These are phyloP conservation scores for Hemitrygon akajei DNA, from an alignment of 2,797 vertebrate genomes.

Conservation along the genomic window DNA sequence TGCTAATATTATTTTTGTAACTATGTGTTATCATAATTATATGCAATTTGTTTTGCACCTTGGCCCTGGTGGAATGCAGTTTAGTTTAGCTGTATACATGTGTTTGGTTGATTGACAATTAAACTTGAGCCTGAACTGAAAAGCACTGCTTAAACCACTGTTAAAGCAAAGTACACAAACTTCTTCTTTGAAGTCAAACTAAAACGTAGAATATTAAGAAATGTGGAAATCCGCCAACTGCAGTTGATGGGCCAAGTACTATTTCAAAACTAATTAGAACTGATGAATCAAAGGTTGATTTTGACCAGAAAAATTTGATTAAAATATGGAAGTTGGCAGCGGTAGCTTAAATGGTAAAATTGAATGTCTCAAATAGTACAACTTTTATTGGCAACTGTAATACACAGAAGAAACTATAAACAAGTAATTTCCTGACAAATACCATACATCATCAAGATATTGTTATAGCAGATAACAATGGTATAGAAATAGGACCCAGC, in stretches of 20 bases:
- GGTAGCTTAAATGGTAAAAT: not conserved
- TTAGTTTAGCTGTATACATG: too few relatives aligned
- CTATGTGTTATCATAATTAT: too few relatives aligned
- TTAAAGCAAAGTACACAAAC: too few relatives aligned
- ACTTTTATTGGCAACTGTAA: too few relatives aligned
- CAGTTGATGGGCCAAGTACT: not conserved
- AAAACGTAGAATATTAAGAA: not conserved
- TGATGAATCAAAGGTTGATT: not conserved
- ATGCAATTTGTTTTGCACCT: too few relatives aligned
- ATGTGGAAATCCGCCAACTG: not conserved
- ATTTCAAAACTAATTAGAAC: not conserved
- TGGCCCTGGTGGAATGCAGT: too few relatives aligned
- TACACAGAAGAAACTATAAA: too few relatives aligned
- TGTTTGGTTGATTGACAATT: too few relatives aligned
- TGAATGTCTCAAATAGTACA: not conserved
- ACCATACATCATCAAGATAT: not conserved
- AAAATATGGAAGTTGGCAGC: not conserved
- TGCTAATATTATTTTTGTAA: too few relatives aligned
- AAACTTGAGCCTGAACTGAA: too few relatives aligned
- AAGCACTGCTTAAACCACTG: too few relatives aligned
- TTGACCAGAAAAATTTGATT: not conserved
- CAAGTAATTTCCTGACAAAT: not conserved
- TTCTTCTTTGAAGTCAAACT: not conserved
- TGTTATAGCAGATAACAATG: not conserved
- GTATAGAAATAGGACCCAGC: not conserved